These are phyloP conservation scores for Acipenser transmontanus DNA, from an alignment of 2,797 vertebrate genomes.

Conservation along the genomic window DNA sequence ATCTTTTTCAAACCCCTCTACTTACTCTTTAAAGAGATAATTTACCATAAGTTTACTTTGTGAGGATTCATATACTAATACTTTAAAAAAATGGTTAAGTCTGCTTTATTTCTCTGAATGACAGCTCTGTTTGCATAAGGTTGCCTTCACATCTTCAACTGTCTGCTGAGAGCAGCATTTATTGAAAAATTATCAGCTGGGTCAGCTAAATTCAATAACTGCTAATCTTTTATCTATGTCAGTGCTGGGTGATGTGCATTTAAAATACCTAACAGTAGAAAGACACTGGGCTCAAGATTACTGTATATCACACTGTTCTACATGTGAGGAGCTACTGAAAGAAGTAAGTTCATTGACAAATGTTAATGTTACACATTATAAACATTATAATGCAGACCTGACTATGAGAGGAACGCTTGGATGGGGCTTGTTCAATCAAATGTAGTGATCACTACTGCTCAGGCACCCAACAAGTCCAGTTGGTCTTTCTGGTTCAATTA, in stretches of 20 bases:
- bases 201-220: not conserved
- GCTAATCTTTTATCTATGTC: not conserved
- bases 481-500: too few species aligned
- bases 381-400: not conserved
- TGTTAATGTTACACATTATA: not conserved
- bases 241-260: not conserved
- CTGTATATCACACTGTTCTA: too few species aligned
- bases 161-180: conserved; percentile 1
- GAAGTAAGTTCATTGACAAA: not conserved
- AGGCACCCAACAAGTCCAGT: too few species aligned
- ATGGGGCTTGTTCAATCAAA: too few species aligned
- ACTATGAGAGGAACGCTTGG: too few species aligned
- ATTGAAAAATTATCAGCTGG: not conserved
- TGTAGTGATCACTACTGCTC: too few species aligned
- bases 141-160: conserved; percentile 1
- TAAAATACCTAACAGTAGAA: not conserved
- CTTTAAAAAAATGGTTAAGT: not conserved
- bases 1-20: too few species aligned
- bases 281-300: not conserved
- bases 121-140: conserved; percentile 1
- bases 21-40: not conserved
- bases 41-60: not conserved
- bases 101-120: not conserved
- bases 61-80: not conserved
- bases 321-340: too few species aligned